phyloP scores from a whole-genome alignment of 2,797 vertebrate genomes.

The Ambastaia sidthimunki region DNA sequence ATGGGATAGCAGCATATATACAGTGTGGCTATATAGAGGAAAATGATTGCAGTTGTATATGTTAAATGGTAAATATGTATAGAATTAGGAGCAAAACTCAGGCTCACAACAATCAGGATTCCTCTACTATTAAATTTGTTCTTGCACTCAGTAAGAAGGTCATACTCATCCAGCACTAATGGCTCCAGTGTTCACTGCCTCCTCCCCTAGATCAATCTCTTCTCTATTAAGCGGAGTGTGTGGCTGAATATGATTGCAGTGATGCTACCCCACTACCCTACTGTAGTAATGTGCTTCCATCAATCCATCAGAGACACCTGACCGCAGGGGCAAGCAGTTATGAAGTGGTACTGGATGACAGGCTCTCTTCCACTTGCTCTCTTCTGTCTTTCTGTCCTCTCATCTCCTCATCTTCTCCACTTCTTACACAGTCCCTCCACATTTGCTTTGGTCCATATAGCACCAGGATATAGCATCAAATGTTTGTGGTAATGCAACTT shows the following conservation, averaged over 20 bases:
- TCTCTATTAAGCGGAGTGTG: conserved; percentile 77
- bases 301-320: conserved; percentile 82
- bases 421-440: conserved; percentile 22
- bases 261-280: conserved; percentile 72
- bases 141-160: conserved; percentile 76
- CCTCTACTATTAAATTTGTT: conserved; percentile 55
- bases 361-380: conserved; percentile 55
- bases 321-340: conserved; percentile 76
- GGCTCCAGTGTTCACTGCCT: conserved; percentile 63
- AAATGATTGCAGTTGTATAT: neutral
- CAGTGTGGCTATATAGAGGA: neutral
- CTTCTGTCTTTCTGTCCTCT: conserved; percentile 58
- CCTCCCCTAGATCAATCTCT: conserved; percentile 81
- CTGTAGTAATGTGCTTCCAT: conserved; percentile 81
- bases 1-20: too few species aligned
- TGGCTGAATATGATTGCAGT: conserved; percentile 84
- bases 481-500: neutral
- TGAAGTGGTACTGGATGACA: conserved; percentile 81
- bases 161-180: conserved; percentile 71
- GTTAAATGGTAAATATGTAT: neutral
- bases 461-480: neutral
- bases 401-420: conserved; percentile 51
- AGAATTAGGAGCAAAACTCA: neutral
- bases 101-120: conserved; percentile 50
- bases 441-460: neutral